phyloP scores from a whole-genome alignment of 2,113 vertebrate species.

The Anarrhichthys ocellatus region DNA sequence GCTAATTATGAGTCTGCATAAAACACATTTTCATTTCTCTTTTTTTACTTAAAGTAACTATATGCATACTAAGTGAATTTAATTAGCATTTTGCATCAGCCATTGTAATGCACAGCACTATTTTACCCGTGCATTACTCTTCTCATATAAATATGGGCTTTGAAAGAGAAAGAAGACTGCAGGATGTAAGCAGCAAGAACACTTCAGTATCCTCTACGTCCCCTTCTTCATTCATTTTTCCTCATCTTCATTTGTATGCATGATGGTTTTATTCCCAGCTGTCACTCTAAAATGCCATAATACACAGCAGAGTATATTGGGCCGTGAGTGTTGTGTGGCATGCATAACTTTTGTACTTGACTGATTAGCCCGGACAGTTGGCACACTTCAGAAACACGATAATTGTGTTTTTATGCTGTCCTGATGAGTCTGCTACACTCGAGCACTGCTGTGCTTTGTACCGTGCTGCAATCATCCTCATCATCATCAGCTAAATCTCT shows the following conservation, averaged over 20 bases:
- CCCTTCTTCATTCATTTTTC: slow-evolving; percentile 37
- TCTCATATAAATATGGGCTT: neutral
- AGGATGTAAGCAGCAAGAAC: slow-evolving; percentile 5
- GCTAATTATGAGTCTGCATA: neutral
- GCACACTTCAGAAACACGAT: slow-evolving; percentile 56
- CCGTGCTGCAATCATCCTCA: neutral
- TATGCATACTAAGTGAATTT: neutral
- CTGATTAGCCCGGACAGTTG: slow-evolving; percentile 50
- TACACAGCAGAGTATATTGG: neutral
- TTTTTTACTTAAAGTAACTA: neutral
- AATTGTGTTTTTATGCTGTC: slow-evolving; percentile 61
- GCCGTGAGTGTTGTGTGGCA: neutral
- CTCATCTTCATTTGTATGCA: slow-evolving; percentile 27
- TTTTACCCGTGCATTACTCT: slow-evolving; percentile 10
- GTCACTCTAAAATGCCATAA: slow-evolving; percentile 7
- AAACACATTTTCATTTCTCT: neutral
- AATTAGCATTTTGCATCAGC: slow-evolving; percentile 22
- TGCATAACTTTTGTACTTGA: slow-evolving; percentile 17
- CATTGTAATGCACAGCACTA: neutral
- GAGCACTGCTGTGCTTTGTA: slow-evolving; percentile 6
- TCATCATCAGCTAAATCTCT: slow-evolving; percentile 35
- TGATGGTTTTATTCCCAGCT: slow-evolving; percentile 30
- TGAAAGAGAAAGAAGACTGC: neutral
- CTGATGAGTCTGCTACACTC: slow-evolving; percentile 28
- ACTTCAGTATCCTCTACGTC: slow-evolving; percentile 23